These are phyloP conservation scores for Eretmocerus hayati DNA, from an alignment of 2,888 invertebrate species.

Conservation along the genomic window DNA sequence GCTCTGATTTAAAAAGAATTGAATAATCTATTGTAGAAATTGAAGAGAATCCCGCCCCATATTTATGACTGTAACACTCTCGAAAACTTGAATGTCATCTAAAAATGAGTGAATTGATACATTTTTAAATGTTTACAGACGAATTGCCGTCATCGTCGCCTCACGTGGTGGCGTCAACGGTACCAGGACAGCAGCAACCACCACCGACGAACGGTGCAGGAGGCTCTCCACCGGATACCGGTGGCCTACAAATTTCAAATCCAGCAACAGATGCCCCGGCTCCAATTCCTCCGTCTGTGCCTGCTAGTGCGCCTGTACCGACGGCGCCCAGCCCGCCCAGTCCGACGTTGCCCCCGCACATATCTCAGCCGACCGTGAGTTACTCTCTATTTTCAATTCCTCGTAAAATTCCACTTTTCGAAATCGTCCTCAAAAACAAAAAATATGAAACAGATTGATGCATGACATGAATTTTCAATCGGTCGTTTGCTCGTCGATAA, in stretches of 20 bases:
- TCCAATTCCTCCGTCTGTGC: conserved; percentile 65
- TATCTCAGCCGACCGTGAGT: conserved; percentile 47
- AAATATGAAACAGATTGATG: no score
- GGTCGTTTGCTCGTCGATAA: no score
- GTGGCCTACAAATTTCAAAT: conserved; percentile 46
- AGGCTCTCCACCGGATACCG: conserved; percentile 45
- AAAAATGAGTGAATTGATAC: no score
- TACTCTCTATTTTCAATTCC: conserved; percentile 1
- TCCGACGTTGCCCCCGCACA: conserved; percentile 49
- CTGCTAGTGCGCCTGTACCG: conserved; percentile 61
- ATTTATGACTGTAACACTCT: no score
- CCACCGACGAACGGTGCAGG: conserved; percentile 46
- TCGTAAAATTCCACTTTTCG: not conserved
- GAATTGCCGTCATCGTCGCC: conserved; percentile 48
- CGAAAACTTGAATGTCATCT: no score
- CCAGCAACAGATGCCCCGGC: conserved; percentile 57
- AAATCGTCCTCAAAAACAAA: no score
- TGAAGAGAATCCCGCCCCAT: no score
- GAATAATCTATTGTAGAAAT: no score
- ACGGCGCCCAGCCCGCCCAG: conserved; percentile 60
- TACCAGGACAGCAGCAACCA: conserved; percentile 44
- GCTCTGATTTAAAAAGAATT: no score
- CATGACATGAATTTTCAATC: no score
- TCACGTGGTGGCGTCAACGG: conserved; percentile 44
- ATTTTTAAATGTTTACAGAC: conserved; percentile 31